A percentile compares a stretch with the other conserved stretches of the same genome.
Evolutionary conservation across 2,113 vertebrate species (phyloP).

Genomic region (Siphamia tubifer): DNA sequence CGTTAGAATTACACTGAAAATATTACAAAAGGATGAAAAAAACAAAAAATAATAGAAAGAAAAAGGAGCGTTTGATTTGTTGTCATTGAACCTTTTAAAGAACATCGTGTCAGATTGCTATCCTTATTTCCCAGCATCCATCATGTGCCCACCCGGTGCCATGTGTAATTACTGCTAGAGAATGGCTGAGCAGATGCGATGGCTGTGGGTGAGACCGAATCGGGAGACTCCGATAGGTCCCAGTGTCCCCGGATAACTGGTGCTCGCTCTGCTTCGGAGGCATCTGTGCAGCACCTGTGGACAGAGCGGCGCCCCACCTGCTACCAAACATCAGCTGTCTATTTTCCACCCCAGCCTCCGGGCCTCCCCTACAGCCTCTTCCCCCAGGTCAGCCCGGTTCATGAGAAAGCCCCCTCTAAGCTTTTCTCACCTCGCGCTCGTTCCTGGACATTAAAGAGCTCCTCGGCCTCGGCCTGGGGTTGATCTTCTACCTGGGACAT

Average conservation of each 20-base stretch:
- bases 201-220: slow-evolving; percentile 67
- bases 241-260: slow-evolving; percentile 67
- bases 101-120: slow-evolving; percentile 48
- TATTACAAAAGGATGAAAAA: too few species aligned
- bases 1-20: slow-evolving; percentile 28
- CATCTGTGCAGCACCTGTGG: slow-evolving; percentile 83
- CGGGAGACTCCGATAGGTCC: slow-evolving; percentile 61
- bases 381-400: slow-evolving; percentile 62
- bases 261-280: slow-evolving; percentile 60
- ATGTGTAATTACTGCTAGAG: slow-evolving; percentile 77
- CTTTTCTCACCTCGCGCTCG: slow-evolving; percentile 80
- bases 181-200: slow-evolving; percentile 81
- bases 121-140: slow-evolving; percentile 66
- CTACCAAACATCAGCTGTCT: slow-evolving; percentile 68
- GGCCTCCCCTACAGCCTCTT: slow-evolving; percentile 28
- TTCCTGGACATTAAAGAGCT: slow-evolving; percentile 71
- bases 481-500: slow-evolving; percentile 64
- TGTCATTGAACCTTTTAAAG: slow-evolving; percentile 44
- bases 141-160: slow-evolving; percentile 72
- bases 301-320: slow-evolving; percentile 59
- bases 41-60: too few species aligned
- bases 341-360: slow-evolving; percentile 24
- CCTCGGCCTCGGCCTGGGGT: slow-evolving; percentile 55
- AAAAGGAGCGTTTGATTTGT: slow-evolving; percentile 24
- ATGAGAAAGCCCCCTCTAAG: slow-evolving; percentile 69